Evolutionary conservation across 2,888 invertebrate genomes (phyloP).

Genomic region (Sisyra terminalis): DNA sequence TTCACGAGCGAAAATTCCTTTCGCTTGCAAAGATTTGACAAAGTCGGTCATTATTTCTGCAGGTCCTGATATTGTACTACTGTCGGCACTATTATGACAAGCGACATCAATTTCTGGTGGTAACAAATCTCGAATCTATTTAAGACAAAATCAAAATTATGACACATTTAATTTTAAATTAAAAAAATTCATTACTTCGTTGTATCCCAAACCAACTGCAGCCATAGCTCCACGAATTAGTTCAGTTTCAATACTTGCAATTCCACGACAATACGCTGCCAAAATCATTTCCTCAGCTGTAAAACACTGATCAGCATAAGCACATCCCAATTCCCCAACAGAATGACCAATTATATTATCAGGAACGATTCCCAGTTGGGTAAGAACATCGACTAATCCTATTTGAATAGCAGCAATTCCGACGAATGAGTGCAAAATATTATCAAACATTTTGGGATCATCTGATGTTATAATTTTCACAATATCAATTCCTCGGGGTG

Average conservation of each 20-base stretch:
- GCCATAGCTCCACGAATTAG: constrained; percentile 64
- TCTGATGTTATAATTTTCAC: constrained; percentile 42
- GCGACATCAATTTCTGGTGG: constrained; percentile 68
- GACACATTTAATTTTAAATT: neutral
- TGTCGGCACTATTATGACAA: constrained; percentile 64
- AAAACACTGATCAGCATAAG: constrained; percentile 77
- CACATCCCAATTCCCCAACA: constrained; percentile 79
- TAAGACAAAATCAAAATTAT: constrained; percentile 1
- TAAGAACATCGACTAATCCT: constrained; percentile 28
- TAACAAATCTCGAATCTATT: constrained; percentile 36
- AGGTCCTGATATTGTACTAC: constrained; percentile 66
- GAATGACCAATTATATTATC: constrained; percentile 43
- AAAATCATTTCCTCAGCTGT: constrained; percentile 68
- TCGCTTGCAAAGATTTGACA: constrained; percentile 34
- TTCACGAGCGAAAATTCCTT: constrained; percentile 56
- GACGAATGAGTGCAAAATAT: constrained; percentile 27
- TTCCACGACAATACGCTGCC: constrained; percentile 59
- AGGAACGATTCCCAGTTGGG: constrained; percentile 24
- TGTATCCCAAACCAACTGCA: constrained; percentile 42
- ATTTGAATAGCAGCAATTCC: constrained; percentile 52
- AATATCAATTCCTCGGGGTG: constrained; percentile 45
- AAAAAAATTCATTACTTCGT: constrained; percentile 3
- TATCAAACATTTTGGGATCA: constrained; percentile 41
- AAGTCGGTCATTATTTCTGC: constrained; percentile 40
- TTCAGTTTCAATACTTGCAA: constrained; percentile 44